These are phyloP conservation scores for Forbesichthys agassizii DNA, from an alignment of 2,113 vertebrate genomes.

Conservation along the genomic window DNA sequence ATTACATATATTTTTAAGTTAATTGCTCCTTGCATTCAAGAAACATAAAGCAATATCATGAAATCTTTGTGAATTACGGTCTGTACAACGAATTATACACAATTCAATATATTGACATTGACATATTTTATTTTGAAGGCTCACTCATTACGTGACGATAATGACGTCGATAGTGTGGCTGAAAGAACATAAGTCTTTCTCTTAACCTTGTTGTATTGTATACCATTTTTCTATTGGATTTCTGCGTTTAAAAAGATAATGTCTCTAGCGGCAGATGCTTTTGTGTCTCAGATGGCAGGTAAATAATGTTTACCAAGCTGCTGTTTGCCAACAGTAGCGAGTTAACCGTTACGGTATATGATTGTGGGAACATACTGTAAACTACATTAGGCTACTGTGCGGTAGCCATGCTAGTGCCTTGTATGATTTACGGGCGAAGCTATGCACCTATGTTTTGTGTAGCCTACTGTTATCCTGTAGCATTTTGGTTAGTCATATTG, in stretches of 20 bases:
- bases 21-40: too few species aligned
- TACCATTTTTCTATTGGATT: background rate
- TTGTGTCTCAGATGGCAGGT: slow-evolving; percentile 81
- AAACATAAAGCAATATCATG: too few species aligned
- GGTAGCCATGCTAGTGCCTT: too few species aligned
- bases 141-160: too few species aligned
- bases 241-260: slow-evolving; percentile 33
- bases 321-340: background rate
- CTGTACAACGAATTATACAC: too few species aligned
- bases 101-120: too few species aligned
- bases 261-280: slow-evolving; percentile 80
- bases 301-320: slow-evolving; percentile 15
- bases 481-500: background rate
- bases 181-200: slow-evolving; percentile 23
- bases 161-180: too few species aligned
- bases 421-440: too few species aligned
- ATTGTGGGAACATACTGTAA: background rate
- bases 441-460: background rate
- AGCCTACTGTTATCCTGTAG: background rate
- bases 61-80: too few species aligned
- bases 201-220: slow-evolving; percentile 52
- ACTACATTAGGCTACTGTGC: too few species aligned
- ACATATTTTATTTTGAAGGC: too few species aligned
- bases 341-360: background rate
- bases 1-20: too few species aligned